Percentiles rank a stretch among this genome's conserved stretches.
These are phyloP conservation scores for Melanostoma scalare DNA, from an alignment of 2,888 invertebrate genomes.

Conservation along the genomic window DNA sequence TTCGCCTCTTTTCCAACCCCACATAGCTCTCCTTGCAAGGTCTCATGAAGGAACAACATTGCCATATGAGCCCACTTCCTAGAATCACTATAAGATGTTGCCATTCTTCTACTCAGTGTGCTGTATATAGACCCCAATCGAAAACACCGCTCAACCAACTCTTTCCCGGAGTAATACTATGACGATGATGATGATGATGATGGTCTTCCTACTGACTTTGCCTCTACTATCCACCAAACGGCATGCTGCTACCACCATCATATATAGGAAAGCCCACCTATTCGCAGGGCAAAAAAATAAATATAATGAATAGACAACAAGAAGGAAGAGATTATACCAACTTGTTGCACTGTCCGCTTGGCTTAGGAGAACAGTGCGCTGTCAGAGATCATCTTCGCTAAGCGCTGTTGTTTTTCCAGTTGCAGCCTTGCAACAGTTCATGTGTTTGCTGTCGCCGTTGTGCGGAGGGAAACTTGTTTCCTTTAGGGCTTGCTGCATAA, in stretches of 20 bases:
- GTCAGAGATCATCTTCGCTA: constrained; percentile 70
- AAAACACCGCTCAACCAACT: constrained; percentile 48
- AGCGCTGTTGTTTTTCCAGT: constrained; percentile 64
- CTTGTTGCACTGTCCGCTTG: constrained; percentile 70
- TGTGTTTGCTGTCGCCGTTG: constrained; percentile 26
- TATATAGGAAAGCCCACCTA: constrained; percentile 56
- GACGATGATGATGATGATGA: constrained; percentile 55
- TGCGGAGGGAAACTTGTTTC: constrained; percentile 64
- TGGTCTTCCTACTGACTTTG: constrained; percentile 68
- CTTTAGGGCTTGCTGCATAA: constrained; percentile 71
- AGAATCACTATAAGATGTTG: constrained; percentile 60
- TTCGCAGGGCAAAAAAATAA: constrained; percentile 65
- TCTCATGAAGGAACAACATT: constrained; percentile 51
- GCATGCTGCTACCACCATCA: constrained; percentile 39
- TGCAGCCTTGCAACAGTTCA: constrained; percentile 34
- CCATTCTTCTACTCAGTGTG: constrained; percentile 42
- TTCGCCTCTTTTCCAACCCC: constrained; percentile 36
- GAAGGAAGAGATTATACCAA: constrained; percentile 71
- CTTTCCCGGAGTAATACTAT: constrained; percentile 7
- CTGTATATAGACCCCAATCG: constrained; percentile 64
- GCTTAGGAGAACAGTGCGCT: constrained; percentile 52
- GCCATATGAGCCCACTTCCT: constrained; percentile 70
- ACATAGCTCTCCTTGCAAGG: constrained; percentile 53
- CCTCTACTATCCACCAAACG: constrained; percentile 34
- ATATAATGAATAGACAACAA: constrained; percentile 72